These are phyloP conservation scores for Anas acuta DNA, from an alignment of 2,797 vertebrate species.

Conservation along the genomic window DNA sequence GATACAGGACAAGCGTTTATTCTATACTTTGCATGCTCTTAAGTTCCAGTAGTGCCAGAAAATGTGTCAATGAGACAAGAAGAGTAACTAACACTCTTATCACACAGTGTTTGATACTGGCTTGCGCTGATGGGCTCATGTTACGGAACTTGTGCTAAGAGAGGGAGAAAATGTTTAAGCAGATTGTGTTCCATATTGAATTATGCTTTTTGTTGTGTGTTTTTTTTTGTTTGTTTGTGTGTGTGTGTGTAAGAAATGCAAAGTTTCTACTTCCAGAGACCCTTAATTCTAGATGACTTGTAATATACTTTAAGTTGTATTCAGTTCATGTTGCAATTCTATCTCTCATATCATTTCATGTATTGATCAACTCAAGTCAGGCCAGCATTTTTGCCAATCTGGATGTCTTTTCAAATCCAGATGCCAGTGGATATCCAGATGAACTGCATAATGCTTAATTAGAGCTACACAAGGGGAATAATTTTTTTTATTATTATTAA, in stretches of 20 bases:
- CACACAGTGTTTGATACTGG: not conserved
- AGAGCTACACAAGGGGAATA: not conserved
- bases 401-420: slow-evolving; percentile 86
- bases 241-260: not conserved
- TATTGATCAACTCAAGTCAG: not conserved
- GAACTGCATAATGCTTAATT: slow-evolving; percentile 84
- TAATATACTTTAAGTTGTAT: not conserved
- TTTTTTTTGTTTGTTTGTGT: too few species aligned
- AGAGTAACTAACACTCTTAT: not conserved
- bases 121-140: not conserved
- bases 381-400: slow-evolving; percentile 79
- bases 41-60: not conserved
- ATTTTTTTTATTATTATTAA: not conserved
- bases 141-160: not conserved
- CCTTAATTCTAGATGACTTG: not conserved
- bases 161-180: not conserved
- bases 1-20: not conserved
- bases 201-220: not conserved
- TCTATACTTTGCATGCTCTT: not conserved
- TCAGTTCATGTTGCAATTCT: not conserved
- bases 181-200: not conserved
- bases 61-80: not conserved
- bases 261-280: not conserved
- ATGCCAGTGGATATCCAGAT: slow-evolving; percentile 83
- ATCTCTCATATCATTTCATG: not conserved